Base-by-base conservation (phyloP, 2,888 invertebrate genomes). In the Pheosia tremula region DNA sequence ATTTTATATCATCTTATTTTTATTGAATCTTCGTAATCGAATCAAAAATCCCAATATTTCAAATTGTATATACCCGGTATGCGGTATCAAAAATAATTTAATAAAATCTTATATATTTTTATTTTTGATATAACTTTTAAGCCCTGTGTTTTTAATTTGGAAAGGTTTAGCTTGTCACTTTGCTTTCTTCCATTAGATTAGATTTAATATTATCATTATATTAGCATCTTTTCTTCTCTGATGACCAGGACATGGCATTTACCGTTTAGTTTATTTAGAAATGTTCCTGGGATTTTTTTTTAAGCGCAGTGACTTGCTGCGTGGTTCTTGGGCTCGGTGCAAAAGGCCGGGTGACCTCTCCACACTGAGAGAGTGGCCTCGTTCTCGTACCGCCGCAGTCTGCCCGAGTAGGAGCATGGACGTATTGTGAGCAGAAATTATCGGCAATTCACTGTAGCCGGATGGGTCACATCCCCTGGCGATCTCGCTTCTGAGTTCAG, bases 221-320 rank as follows among this genome's bases (percentile, higher is more conserved):
- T 5, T 24, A 13, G 5, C 50, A 36, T 5, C 36, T 10, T 8
- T 52, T 37, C 24, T 24, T 24, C 24, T 24, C 52, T 1, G 52
- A 52, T 52, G 4, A 36, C 13, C 6, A 9, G 36, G 9, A n/a
- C 36, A 10, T 8, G 3, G 36, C 13, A 41, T 3, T 9, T 3
- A 41, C 60, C 41, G 24, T 50, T 59, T 5, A 5, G 5, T 68
- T 77, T 68, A 85, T 64, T 85, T 79, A 43, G 76, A 74, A 58
- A 61, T 64, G 56, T 86, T 81, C 73, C 80, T 85, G 39, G 77
- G 69, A 24, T 75, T 58, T 67, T 81, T 84, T 68, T 92, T 91
- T 39, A 91, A 62, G n/a, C 93, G 86, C 10, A 93, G 81, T 5
- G 93, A 93, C 72, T 90, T 91, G 71, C 93, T 93, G 4, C 93